A percentile compares a stretch with the other conserved stretches of the same genome.
phyloP scores from a whole-genome alignment of 2,113 vertebrate genomes.

The Odontophorus gujanensis region DNA sequence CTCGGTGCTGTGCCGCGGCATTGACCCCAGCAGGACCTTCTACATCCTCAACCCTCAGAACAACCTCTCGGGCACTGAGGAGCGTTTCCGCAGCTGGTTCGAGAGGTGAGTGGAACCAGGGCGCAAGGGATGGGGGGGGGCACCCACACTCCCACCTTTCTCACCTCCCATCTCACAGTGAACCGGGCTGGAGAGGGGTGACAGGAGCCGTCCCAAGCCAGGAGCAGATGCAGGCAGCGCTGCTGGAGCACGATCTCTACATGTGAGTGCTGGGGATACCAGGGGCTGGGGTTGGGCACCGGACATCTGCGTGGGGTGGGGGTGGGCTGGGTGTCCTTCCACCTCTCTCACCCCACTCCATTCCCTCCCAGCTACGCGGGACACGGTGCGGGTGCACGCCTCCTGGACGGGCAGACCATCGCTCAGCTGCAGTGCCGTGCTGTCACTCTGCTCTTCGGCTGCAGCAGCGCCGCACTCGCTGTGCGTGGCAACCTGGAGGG shows the following conservation, averaged over 20 bases:
- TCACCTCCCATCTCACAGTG: conserved; percentile 61
- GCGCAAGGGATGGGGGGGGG: fast-evolving
- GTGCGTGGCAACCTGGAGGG: conserved; percentile 88
- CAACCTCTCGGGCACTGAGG: conserved; percentile 85
- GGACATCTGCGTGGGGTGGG: no score
- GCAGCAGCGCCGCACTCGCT: conserved; percentile 90
- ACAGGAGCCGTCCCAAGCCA: conserved; percentile 80
- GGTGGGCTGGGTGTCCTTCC: no score
- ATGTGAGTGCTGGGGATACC: conserved; percentile 77
- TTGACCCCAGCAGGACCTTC: conserved; percentile 83
- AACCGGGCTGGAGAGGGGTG: conserved; percentile 86
- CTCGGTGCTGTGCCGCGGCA: conserved; percentile 80
- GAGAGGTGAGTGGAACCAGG: conserved; percentile 74
- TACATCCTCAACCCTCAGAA: conserved; percentile 90
- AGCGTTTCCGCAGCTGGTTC: conserved; percentile 86
- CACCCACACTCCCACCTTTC: not conserved
- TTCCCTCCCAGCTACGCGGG: conserved; percentile 83
- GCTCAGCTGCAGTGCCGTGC: conserved; percentile 81
- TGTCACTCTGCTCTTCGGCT: conserved; percentile 87
- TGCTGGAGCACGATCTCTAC: conserved; percentile 87
- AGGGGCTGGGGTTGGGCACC: no score
- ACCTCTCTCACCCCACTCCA: not conserved
- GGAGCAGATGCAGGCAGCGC: conserved; percentile 80
- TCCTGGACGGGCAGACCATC: conserved; percentile 83
- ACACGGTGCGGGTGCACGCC: conserved; percentile 87